These are phyloP conservation scores for Bagarius yarrelli DNA, from an alignment of 2,113 vertebrate species.

Conservation along the genomic window DNA sequence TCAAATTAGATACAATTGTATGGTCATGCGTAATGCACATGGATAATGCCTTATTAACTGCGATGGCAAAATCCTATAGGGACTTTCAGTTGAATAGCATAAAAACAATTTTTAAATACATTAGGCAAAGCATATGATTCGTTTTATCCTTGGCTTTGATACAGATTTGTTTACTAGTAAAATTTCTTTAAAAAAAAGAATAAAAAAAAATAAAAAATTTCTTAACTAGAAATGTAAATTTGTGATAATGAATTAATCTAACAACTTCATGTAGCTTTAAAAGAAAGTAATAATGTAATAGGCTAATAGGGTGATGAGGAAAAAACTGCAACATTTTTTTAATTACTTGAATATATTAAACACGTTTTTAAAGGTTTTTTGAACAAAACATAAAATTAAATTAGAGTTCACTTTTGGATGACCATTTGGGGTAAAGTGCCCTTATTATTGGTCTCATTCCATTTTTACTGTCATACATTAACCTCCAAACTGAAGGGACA, in stretches of 20 bases:
- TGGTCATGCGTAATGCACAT: too few species aligned
- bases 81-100: not conserved
- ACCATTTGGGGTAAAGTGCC: not conserved
- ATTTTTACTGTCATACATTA: not conserved
- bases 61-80: too few species aligned
- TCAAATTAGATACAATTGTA: too few species aligned
- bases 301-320: not conserved
- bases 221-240: too few species aligned
- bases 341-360: slow-evolving; percentile 28
- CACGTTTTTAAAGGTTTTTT: slow-evolving; percentile 22
- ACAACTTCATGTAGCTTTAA: too few species aligned
- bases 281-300: too few species aligned
- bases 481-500: slow-evolving; percentile 1
- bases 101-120: not conserved
- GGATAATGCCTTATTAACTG: too few species aligned
- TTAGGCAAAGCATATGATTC: not conserved
- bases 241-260: too few species aligned
- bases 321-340: slow-evolving; percentile 42
- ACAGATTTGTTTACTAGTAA: not conserved
- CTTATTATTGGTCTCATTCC: slow-evolving; percentile 22
- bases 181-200: not conserved
- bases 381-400: not conserved
- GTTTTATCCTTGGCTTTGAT: not conserved
- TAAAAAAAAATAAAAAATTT: too few species aligned
- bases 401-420: not conserved